phyloP scores from a whole-genome alignment of 2,113 vertebrate species.

The Phalacrocorax brasilianus region DNA sequence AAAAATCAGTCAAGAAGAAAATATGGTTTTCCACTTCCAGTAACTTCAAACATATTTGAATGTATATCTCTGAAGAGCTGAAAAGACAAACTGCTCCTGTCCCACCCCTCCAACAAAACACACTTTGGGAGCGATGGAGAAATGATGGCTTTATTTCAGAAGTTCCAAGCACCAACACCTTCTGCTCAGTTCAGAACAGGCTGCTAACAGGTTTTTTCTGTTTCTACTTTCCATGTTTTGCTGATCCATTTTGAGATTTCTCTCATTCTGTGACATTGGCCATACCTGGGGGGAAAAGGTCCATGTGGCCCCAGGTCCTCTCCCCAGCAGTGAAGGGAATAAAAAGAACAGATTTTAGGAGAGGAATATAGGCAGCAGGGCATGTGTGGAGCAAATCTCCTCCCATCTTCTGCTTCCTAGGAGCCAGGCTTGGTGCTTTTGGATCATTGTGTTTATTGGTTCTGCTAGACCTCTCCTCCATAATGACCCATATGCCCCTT shows the following conservation, averaged over 20 bases:
- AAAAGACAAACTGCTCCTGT: constrained; percentile 15
- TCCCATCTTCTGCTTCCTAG: not conserved
- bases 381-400: not conserved
- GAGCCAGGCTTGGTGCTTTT: not conserved
- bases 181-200: not conserved
- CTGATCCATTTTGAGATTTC: not conserved
- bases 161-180: not conserved
- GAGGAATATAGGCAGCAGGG: not conserved
- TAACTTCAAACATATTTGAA: constrained; percentile 36
- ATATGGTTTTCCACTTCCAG: constrained; percentile 54
- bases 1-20: constrained; percentile 63
- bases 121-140: not conserved
- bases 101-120: not conserved
- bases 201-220: not conserved
- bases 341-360: not conserved
- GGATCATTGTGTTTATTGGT: not conserved
- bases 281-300: not conserved
- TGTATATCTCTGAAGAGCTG: constrained; percentile 6
- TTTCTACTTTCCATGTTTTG: not conserved
- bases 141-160: not conserved
- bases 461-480: not conserved
- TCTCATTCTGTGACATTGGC: not conserved
- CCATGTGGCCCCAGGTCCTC: not conserved
- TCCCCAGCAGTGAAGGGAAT: not conserved
- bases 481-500: fast-evolving